Evolutionary conservation across 1,140 invertebrate genomes (phyloP), one percentile per base, ranked within the genome.

Genomic region (Eubasilissa regina): DNA sequence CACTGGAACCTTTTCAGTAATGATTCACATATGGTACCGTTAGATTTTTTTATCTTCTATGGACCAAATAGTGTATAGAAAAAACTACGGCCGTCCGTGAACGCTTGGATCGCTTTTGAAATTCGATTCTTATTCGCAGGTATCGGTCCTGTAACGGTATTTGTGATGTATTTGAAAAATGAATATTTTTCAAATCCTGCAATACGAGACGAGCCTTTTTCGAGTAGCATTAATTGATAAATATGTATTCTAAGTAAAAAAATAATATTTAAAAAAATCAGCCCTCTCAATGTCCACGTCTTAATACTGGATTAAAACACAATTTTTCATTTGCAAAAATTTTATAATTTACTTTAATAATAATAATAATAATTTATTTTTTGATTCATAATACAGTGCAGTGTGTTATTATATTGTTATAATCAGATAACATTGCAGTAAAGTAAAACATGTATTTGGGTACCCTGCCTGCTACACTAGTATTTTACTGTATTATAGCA

Each of bases 1-100:
- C 21, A 48, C 11, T 15, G 17, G 19, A 55, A 35, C 53, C 35
- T 72, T 73, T 78, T 78, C 80, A 53, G 75, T 81, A 78, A 81
- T 78, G 80, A 75, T 77, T 53, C 75, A 53, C 80, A 81, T 78
- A 81, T 81, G 80, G 80, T 81, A 62, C 80, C 80, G 75, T 78
- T 78, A 74, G 35, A 19, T 11, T 35, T 55, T 43, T 73, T 55
- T 66, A 44, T 73, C 44, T 76, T 79, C 70, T 64, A 43, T 78
- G 53, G 60, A 70, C 66, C 19, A 70, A 51, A 55, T 12, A 13
- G 13, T 55, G 11, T 4, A n/a, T n/a, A 11, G 44, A 8, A 68
- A 66, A 76, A 68, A 60, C 58, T 76, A 21, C 11, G 78, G 17
- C 66, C 35, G 73, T 74, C 47, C 60, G 19, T 21, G 48, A 43